Percentiles rank a stretch among this genome's conserved stretches.
These are phyloP conservation scores for Cossypha polioptera DNA, from an alignment of 2,797 vertebrate genomes.

Conservation along the genomic window DNA sequence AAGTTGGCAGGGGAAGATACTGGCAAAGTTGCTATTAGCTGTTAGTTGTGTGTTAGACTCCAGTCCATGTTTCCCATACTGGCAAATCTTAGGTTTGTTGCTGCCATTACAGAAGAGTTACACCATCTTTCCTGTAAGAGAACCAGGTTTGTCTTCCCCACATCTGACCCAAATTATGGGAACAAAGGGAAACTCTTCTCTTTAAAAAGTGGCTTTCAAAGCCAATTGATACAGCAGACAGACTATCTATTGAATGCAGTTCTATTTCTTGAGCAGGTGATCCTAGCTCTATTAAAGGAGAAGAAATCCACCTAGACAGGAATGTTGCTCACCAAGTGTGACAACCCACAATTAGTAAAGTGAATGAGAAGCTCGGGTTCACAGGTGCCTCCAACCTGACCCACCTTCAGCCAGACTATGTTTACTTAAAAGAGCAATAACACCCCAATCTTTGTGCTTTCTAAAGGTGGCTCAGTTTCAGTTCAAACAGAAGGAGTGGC, in stretches of 20 bases:
- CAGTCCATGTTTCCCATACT: neutral
- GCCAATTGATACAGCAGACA: neutral
- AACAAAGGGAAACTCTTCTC: neutral
- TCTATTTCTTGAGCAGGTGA: neutral
- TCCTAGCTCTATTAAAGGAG: neutral
- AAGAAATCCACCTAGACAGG: neutral
- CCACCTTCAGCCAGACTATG: neutral
- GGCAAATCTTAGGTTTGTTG: neutral
- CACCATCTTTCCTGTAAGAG: neutral
- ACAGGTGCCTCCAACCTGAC: neutral
- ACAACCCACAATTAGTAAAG: neutral
- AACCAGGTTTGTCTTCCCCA: neutral
- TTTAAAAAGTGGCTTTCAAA: neutral
- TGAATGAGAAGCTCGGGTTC: neutral
- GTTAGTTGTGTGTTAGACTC: neutral
- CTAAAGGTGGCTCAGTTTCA: neutral
- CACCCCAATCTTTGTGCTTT: neutral
- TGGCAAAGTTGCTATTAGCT: neutral
- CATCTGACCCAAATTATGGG: neutral
- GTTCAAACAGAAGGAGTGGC: slow-evolving; percentile 7
- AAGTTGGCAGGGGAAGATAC: neutral
- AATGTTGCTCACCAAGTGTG: slow-evolving; percentile 25
- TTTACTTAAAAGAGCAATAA: neutral
- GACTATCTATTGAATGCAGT: neutral
- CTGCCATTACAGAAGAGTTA: neutral